Evolutionary conservation across 2,888 invertebrate genomes (phyloP).

Genomic region (Teleogryllus oceanicus): DNA sequence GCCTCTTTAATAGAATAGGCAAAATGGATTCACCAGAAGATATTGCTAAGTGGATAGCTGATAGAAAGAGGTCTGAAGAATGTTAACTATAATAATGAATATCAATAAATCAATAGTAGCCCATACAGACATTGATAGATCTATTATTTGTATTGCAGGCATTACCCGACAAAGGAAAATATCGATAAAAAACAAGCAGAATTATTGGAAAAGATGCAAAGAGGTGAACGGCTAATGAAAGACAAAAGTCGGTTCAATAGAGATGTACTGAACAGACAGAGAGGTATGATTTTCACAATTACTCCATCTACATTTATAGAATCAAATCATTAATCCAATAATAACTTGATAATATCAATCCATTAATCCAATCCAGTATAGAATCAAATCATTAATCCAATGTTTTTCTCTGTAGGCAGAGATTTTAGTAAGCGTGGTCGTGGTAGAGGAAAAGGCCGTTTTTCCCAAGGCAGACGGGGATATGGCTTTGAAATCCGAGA

Average conservation of each 20-base stretch:
- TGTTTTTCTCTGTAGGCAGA: background rate
- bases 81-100: too few species aligned
- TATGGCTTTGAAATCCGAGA: background rate
- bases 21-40: conserved; percentile 75
- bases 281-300: too few species aligned
- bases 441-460: conserved; percentile 21
- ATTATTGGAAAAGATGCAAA: conserved; percentile 61
- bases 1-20: conserved; percentile 73
- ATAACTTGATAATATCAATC: too few species aligned
- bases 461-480: background rate
- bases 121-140: too few species aligned
- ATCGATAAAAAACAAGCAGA: conserved; percentile 61
- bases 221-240: conserved; percentile 66
- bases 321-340: too few species aligned
- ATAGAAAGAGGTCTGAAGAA: conserved; percentile 61
- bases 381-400: too few species aligned
- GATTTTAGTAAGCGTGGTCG: conserved; percentile 20
- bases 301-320: too few species aligned
- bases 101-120: too few species aligned
- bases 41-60: conserved; percentile 77
- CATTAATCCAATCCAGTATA: too few species aligned
- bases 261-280: background rate
- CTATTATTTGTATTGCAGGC: conserved; percentile 46
- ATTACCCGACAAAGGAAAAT: conserved; percentile 70
- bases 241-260: conserved; percentile 23